Evolutionary conservation across 53 echinoderm and acorn worm species (phyloP), one percentile per base, ranked within the genome.

Genomic region (Antedon mediterranea): DNA sequence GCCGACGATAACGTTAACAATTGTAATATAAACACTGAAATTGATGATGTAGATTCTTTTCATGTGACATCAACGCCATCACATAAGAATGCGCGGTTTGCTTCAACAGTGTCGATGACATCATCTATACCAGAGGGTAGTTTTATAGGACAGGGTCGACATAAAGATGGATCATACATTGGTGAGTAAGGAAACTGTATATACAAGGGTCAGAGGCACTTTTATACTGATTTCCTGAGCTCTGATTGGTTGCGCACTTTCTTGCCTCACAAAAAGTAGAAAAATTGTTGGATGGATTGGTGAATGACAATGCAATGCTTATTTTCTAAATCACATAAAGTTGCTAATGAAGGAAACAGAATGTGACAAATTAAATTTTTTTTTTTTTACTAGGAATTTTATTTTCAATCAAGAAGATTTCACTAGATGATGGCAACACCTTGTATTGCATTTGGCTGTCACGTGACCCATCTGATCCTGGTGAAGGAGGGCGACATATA

Each of bases 381-480:
- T 83, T 29, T 29, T 73, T 5, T 0, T 18, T 15, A 43, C 30
- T 44, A 93, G 97, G 91, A 74, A 87, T 95, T 71, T 78, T 95
- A 44, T 95, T 95, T 74, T 91, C 91, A 75, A 89, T 95, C 72
- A 95, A 91, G 81, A 71, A 81, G 33, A 82, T 95, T 0, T 87
- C 89, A 31, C 74, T 95, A 14, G 83, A 92, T 26, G 92, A 87
- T 43, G 91, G 89, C 23, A 73, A 79, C 32, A 41, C 74, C 0
- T 76, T 95, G 14, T 92, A 95, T 76, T 95, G 91, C 70, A 89
- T 91, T 76, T 95, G 97, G 97, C 87, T 95, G 41, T 87, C 97
- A 43, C 86, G 97, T 70, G 97, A 95, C 81, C 97, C 97, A 18
- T 83, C 97, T 4, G 92, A 95, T 32, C 86, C 89, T 3, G 89